A percentile compares a stretch with the other conserved stretches of the same genome.
Conservation (phyloP, 2,888 invertebrate species). For the Pristionchus arcanus region DNA sequence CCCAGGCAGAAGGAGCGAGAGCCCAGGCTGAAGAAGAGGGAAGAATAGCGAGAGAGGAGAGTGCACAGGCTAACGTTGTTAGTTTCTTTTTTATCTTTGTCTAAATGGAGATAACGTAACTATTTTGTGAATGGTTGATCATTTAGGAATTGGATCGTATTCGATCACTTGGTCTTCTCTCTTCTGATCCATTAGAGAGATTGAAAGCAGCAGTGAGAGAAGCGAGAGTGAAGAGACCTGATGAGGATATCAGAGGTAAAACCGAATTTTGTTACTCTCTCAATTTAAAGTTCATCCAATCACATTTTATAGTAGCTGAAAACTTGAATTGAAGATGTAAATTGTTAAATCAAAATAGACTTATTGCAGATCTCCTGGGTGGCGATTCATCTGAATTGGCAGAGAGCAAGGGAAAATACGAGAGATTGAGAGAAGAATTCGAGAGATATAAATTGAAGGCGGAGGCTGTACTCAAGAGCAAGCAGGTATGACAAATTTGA, state of each 20-base stretch:
- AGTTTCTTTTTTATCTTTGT: neutral
- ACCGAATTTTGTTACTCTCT: too few species aligned
- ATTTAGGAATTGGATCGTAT: constrained; percentile 28
- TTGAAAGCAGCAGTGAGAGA: constrained; percentile 35
- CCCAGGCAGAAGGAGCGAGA: constrained; percentile 53
- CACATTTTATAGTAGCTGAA: neutral
- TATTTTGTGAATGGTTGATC: neutral
- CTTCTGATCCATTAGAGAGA: constrained; percentile 53
- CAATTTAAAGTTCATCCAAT: too few species aligned
- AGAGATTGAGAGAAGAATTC: constrained; percentile 82
- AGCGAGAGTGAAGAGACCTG: constrained; percentile 43
- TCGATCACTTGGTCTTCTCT: constrained; percentile 2
- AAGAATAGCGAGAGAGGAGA: constrained; percentile 10
- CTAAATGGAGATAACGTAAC: neutral
- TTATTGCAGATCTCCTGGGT: constrained; percentile 31
- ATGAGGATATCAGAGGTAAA: constrained; percentile 52
- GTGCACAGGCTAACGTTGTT: neutral
- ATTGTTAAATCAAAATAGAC: neutral
- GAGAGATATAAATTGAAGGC: constrained; percentile 84
- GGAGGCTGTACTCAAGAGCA: constrained; percentile 81
- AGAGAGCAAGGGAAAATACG: constrained; percentile 51
- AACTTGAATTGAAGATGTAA: neutral
- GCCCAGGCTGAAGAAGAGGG: constrained; percentile 46
- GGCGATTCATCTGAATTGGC: constrained; percentile 50
- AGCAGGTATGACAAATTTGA: constrained; percentile 66